Conservation (phyloP, 2,113 vertebrate genomes). For the Lagopus muta region DNA sequence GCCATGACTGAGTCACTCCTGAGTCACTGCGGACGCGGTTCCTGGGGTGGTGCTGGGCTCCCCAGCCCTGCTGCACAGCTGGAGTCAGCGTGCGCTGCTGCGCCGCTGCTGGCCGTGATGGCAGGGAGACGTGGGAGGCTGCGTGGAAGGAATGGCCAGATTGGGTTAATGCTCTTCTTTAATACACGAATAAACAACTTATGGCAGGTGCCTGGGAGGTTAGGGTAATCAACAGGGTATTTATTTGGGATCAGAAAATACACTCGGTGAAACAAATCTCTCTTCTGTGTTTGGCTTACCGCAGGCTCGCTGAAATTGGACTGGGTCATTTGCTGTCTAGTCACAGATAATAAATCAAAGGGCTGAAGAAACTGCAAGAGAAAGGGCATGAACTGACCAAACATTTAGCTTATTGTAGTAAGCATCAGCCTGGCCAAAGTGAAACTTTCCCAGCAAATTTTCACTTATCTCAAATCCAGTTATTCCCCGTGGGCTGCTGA, state of each 20-base stretch:
- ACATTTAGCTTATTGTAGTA: conserved; percentile 51
- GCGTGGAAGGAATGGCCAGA: rapidly evolving
- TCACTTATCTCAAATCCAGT: neutral
- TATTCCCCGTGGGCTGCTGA: conserved; percentile 53
- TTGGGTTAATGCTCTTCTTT: neutral
- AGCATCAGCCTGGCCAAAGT: neutral
- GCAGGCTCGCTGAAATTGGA: neutral
- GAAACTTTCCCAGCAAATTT: conserved; percentile 51
- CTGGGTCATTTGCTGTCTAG: conserved; percentile 22
- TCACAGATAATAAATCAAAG: conserved; percentile 55
- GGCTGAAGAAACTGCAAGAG: conserved; percentile 27
- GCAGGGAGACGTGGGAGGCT: neutral
- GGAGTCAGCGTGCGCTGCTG: neutral
- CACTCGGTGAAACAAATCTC: neutral
- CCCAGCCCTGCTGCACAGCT: neutral
- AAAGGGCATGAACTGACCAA: conserved; percentile 53
- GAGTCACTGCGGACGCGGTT: neutral
- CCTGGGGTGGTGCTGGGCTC: neutral
- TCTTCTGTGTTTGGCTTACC: neutral
- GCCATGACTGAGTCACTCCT: conserved; percentile 5
- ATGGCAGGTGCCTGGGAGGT: conserved; percentile 43
- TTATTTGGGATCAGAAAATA: conserved; percentile 17
- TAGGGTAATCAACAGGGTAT: neutral
- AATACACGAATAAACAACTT: neutral
- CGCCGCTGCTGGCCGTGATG: neutral